Evolutionary conservation across 2,113 vertebrate species (phyloP).

Genomic region (Sprattus sprattus): DNA sequence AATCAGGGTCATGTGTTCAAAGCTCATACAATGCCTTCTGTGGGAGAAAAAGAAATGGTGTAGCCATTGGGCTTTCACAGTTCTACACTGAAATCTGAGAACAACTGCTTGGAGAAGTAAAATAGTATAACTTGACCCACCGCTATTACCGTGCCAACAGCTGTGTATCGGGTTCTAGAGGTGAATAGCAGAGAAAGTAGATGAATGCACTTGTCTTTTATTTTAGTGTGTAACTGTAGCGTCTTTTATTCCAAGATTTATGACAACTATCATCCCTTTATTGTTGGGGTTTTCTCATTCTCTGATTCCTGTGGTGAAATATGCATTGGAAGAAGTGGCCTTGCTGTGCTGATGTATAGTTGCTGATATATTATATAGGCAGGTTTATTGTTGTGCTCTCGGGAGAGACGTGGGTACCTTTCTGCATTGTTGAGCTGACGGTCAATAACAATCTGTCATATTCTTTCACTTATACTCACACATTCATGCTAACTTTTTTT

Average conservation of each 20-base stretch:
- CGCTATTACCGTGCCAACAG: not conserved
- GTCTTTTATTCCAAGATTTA: slow-evolving; percentile 15
- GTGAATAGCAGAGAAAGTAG: not conserved
- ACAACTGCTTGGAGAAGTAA: not conserved
- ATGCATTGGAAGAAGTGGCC: not conserved
- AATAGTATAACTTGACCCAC: not conserved
- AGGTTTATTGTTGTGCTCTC: not conserved
- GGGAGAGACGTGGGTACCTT: not conserved
- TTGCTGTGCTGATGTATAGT: not conserved
- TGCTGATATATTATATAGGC: not conserved
- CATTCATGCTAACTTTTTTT: slow-evolving; percentile 2
- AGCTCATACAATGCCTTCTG: too few species aligned
- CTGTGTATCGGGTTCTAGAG: not conserved
- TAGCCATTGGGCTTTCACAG: not conserved
- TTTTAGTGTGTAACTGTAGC: slow-evolving; percentile 20
- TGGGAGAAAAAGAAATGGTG: not conserved
- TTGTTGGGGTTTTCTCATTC: not conserved
- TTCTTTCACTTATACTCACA: not conserved
- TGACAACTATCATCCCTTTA: not conserved
- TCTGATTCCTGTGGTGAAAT: not conserved
- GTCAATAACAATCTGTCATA: slow-evolving; percentile 16
- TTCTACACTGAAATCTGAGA: not conserved
- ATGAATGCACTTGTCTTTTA: not conserved
- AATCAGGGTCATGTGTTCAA: not conserved
- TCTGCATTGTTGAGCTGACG: slow-evolving; percentile 4